Base-by-base conservation (phyloP, 2,113 vertebrate genomes). In the Urocitellus parryii region DNA sequence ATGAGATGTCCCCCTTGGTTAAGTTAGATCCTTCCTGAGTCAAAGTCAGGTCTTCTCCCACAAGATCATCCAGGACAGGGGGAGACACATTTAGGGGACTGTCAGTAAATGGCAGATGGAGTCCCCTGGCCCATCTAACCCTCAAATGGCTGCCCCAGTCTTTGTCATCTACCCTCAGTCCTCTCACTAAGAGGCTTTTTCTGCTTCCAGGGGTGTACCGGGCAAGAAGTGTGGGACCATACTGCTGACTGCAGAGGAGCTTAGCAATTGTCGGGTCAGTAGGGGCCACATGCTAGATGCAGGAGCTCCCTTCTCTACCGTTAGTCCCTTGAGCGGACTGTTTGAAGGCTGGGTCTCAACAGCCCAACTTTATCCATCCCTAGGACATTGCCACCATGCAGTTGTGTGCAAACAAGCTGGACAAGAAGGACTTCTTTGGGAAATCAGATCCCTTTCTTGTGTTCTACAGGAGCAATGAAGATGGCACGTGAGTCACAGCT, bases 401-500 rank as follows among this genome's bases (percentile, higher is more conserved):
- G 98, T 97, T 99, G 68, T 99, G 99, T 3, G 99, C 99, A 96
- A 99, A 99, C 98, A 99, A 99, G 98, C 98, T 99, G 97, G 99
- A 99, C 98, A 99, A 99, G 97, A 99, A 99, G 98, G 99, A 99
- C 98, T 99, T 99, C 98, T 99, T 99, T 4, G 99, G 99, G 82
- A 99, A 99, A 98, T 99, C 99, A 0, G 99, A 99, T 97, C 99
- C 99, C 51, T 99, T 99, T 98, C 98, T 99, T 22, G 99, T 99
- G 90, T 99, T 99, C 98, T 99, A 99, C 97, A 99, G 99, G 95
- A 99, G 99, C 98, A 99, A 99, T 0, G 99, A 99, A 97, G 99
- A 99, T 0, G 99, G 99, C 98, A 99, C 99, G 99, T 99, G 98
- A 99, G 99, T 98, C 56, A 5, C 63, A 18, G 24, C 67, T 37